Base-by-base conservation (phyloP, 2,888 invertebrate species). In the Exephanes ischioxanthus region DNA sequence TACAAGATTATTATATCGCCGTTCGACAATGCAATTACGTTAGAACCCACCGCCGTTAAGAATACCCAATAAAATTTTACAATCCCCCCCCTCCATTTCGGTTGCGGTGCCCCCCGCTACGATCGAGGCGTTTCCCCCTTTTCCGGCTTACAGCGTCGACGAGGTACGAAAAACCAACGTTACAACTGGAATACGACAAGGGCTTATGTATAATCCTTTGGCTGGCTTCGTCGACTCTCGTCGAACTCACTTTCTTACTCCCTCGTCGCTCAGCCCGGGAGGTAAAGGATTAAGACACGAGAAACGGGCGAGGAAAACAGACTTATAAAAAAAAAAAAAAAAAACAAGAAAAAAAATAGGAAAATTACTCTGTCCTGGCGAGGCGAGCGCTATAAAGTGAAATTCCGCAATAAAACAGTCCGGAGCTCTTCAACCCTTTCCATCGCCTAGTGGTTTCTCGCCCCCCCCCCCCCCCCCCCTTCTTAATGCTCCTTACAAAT, bases 1-100 rank as follows among this genome's bases (percentile, higher is more conserved):
- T 80, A 66, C 70, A 26, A 70, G 79, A 85, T 85, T 75, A 85
- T 79, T 82, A 76, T 75, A 45, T 79, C 82, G 85, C 58, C 45
- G n/a, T 78, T 70, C 51, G 85, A 85, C 82, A 85, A 89, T 87
- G 85, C 85, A 87, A 80, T 85, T 89, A 87, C 88, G 89, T 88
- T 88, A 87, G 87, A 87, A 71, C 80, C 85, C 84, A 86, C 87
- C 89, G 78, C 87, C 83, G 66, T 30, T 51, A 85, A 89, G 83
- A 87, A 88, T 88, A 63, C 84, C 83, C 88, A 88, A 89, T 90
- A 90, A 91, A 91, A 87, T 72, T 85, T 85, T 76, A 85, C 79
- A 61, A 58, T 51, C 51, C 48, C 85, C 41, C 63, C 14, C 61
- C 45, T 48, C n/a, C 72, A 6, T 45, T 41, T 37, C 63, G 6